Base-by-base conservation (phyloP, 2,888 invertebrate species). In the Myopa tessellatipennis region DNA sequence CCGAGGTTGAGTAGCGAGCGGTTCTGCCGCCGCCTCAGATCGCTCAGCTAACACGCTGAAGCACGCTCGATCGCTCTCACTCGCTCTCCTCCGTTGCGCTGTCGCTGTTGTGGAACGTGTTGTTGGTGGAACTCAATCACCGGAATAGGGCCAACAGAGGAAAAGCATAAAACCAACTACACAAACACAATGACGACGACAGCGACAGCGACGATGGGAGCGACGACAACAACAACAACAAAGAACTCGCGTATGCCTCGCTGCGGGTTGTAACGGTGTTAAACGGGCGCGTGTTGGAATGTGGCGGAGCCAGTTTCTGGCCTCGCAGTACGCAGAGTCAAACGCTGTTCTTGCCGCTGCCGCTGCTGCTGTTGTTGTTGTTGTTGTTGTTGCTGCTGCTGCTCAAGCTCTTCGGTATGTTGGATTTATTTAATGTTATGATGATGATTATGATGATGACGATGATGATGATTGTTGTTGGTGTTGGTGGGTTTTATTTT, bases 261-360 rank as follows among this genome's bases (percentile, higher is more conserved):
- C 63, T 61, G 63, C 63, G 61, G 50, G 72, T 67, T 77, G 69
- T 77, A 77, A 77, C 72, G 69, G 75, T 58, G 77, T 74, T 74
- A 80, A 80, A 78, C 77, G 79, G 80, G 79, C 79, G 80, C 79
- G 78, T 78, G 78, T 78, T 74, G 80, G 80, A 80, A 80, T 80
- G 80, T 75, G 78, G 79, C 78, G 79, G 65, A 79, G 76, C 80
- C 76, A 80, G 80, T 80, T 80, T 77, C 72, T 73, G 70, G 63
- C 76, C 71, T 70, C 69, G 63, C n/a, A n/a, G n/a, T 73, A 40
- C 72, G n/a, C 40, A 55, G 16, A n/a, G n/a, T n/a, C n/a, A n/a
- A n/a, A n/a, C 61, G 58, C 36, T 72, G 61, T 38, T 50, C 14
- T 26, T 50, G 36, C 50, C 26, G 14, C 14, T 40, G 12, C 45